phyloP scores from a whole-genome alignment of 2,797 vertebrate species.

The Artibeus lituratus region DNA sequence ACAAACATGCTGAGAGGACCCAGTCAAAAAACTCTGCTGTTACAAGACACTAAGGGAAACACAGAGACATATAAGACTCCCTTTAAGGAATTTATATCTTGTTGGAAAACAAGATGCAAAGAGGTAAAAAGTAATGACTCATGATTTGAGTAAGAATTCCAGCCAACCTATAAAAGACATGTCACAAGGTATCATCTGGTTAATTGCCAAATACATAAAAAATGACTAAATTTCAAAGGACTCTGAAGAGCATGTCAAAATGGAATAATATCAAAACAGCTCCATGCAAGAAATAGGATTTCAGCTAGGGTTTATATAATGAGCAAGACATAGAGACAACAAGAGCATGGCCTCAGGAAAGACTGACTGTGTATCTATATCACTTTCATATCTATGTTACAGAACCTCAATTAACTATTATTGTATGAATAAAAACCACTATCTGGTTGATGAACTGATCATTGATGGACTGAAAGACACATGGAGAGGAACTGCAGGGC shows the following conservation, averaged over 20 bases:
- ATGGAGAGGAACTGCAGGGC: not conserved
- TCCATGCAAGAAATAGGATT: not conserved
- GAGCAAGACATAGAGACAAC: not conserved
- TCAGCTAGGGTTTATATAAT: not conserved
- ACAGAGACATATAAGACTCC: constrained; percentile 26
- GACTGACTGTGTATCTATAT: not conserved
- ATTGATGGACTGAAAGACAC: not conserved
- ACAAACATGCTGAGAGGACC: not conserved
- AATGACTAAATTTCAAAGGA: constrained; percentile 33
- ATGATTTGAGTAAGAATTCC: constrained; percentile 47
- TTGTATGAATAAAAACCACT: not conserved
- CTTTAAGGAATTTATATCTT: constrained; percentile 47
- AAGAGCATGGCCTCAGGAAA: not conserved
- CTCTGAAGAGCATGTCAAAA: not conserved
- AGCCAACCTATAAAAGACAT: constrained; percentile 5
- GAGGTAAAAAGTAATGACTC: constrained; percentile 46
- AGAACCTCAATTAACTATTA: not conserved
- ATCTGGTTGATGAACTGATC: not conserved
- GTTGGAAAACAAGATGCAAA: constrained; percentile 27
- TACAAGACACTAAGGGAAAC: constrained; percentile 55
- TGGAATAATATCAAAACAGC: not conserved
- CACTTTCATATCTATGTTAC: not conserved
- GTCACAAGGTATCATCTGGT: constrained; percentile 43
- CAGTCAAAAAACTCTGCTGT: not conserved
- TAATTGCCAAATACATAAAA: constrained; percentile 49